Base-by-base conservation (phyloP, 2,797 vertebrate species). In the Parauchenoglanis ngamensis region DNA sequence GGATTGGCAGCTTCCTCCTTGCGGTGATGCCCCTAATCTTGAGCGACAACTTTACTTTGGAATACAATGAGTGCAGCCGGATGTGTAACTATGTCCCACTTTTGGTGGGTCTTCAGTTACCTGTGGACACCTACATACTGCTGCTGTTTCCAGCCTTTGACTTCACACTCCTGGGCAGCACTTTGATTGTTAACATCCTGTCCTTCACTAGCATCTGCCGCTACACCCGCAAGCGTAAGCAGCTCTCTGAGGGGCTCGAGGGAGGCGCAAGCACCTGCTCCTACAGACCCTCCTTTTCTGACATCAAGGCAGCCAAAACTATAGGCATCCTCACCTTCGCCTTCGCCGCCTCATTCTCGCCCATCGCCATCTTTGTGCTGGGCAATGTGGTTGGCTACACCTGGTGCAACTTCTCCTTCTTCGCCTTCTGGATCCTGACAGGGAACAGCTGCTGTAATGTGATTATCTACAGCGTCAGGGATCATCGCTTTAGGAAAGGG, bases 401-500 rank as follows among this genome's bases (percentile, higher is more conserved):
- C 28, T 97, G 97, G 96, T 97, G 96, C 92, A 95, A 94, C 90
- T 97, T 97, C 90, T 97, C 96, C 85, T 97, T 96, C 84, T 93
- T 96, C 40, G 96, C 97, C 86, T 97, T 97, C 91, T 97, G 97
- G 97, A 96, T 96, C 79, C 93, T 97, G 87, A 93, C 96, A 13
- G 95, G 95, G 84, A 97, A 96, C 93, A 97, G 96, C 90, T 97
- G 96, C 91, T 96, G 96, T 92, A 97, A 97, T 80, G 96, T 97
- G 35, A 95, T 97, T 65, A 97, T 97, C 91, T 97, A 97, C 93
- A 96, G 96, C 5, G 92, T 95, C 87, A 92, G 95, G 91, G 96
- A 97, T 92, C 95, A 94, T 72, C 95, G 94, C 72, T 97, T 97
- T 92, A 94, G 96, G 88, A 96, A 95, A 89, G 96, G 96, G 0